Evolutionary conservation across 2,888 invertebrate species (phyloP).

Genomic region (Cotesia congregata): DNA sequence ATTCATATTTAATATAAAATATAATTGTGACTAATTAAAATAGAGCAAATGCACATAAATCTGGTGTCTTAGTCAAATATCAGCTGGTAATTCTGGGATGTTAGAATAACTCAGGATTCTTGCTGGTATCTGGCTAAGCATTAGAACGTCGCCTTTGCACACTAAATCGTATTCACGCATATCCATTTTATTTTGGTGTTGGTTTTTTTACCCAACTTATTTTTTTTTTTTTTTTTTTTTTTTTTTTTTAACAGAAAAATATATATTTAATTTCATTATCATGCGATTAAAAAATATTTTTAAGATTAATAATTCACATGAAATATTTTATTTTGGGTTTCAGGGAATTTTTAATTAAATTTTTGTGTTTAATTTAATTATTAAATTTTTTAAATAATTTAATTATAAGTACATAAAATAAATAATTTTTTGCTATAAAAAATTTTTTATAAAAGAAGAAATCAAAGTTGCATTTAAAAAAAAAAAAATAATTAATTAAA

Average conservation of each 20-base stretch:
- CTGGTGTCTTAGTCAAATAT: slow-evolving; percentile 83
- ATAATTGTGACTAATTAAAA: slow-evolving; percentile 65
- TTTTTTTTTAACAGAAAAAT: slow-evolving; percentile 6
- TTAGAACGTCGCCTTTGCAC: slow-evolving; percentile 68
- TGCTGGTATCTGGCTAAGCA: slow-evolving; percentile 82
- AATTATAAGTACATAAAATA: too few relatives aligned
- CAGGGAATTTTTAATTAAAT: slow-evolving; percentile 22
- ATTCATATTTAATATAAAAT: slow-evolving; percentile 29
- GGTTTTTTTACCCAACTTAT: slow-evolving; percentile 54
- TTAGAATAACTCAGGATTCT: slow-evolving; percentile 83
- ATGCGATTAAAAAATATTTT: slow-evolving; percentile 9
- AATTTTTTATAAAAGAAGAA: slow-evolving; percentile 22
- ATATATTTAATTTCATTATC: slow-evolving; percentile 12
- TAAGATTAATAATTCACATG: not conserved
- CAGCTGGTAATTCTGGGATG: slow-evolving; percentile 98
- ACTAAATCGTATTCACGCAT: slow-evolving; percentile 42
- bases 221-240: slow-evolving; percentile 12
- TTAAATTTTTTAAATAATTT: too few relatives aligned
- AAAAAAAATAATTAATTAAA: too few relatives aligned
- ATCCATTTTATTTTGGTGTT: slow-evolving; percentile 62
- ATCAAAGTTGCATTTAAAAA: too few relatives aligned
- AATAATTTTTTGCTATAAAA: not conserved
- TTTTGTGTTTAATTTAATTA: slow-evolving; percentile 3
- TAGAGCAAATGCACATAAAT: slow-evolving; percentile 57
- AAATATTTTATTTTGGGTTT: not conserved